Base-by-base conservation (phyloP, 2,797 vertebrate genomes). In the Synanceia verrucosa region DNA sequence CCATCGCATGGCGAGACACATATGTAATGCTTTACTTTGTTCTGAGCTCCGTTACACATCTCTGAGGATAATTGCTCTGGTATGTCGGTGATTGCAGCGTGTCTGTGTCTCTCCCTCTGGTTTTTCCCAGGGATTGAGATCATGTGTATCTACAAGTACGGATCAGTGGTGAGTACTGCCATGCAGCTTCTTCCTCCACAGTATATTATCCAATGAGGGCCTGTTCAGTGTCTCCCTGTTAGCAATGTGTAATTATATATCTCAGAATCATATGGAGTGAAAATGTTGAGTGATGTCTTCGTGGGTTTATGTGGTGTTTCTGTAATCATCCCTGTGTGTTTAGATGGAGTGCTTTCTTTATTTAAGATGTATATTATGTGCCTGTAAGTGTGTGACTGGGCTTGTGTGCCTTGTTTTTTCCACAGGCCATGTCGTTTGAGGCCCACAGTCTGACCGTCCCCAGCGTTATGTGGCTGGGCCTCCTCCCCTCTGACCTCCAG, bases 71-170 rank as follows among this genome's bases (percentile, higher is more conserved):
- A 92, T 93, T 92, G 86, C 78, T 90, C 73, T 86, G 83, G 83
- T 87, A 88, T 92, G 90, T 73, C 68, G 62, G 82, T 93, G 90
- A 93, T 91, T 91, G 84, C 81, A 79, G 62, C 31, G 33, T 87
- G 75, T 82, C 70, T 90, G 57, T 85, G 26, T 87, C 78, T 86
- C 41, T 82, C 55, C 58, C 65, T 79, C 52, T 81, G 71, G 79
- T 80, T 86, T 50, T 91, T 83, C 86, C 69, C 90, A 99, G 98
- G 98, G 88, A 93, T 99, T 81, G 98, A 99, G 93, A 99, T 99
- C 86, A 97, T 99, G 97, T 98, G 95, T 19, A 90, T 99, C 94
- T 99, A 99, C 94, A 99, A 99, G 84, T 99, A 99, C 0, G 98
- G 98, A 84, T 99, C 98, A 63, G 82, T 94, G 95, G 98, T 99